Percentiles rank a stretch among this genome's conserved stretches.
These are phyloP conservation scores for Dascyllus trimaculatus DNA, from an alignment of 2,113 vertebrate genomes.

Conservation along the genomic window DNA sequence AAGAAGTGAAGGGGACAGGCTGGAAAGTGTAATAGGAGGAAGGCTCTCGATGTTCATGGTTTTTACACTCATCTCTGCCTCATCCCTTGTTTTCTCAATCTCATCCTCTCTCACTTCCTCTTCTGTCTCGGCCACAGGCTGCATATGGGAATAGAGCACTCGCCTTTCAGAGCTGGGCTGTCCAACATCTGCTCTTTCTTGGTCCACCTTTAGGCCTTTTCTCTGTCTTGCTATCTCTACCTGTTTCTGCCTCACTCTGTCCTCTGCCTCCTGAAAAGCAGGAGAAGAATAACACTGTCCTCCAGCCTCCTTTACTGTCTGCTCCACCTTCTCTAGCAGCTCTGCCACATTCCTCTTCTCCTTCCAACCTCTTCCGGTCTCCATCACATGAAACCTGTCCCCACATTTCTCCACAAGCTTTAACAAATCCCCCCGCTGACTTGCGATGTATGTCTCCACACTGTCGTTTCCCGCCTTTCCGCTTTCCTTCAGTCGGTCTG, in stretches of 20 bases:
- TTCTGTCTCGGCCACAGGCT: constrained; percentile 68
- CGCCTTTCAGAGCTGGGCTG: constrained; percentile 23
- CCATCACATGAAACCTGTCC: constrained; percentile 83
- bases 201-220: constrained; percentile 20
- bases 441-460: constrained; percentile 80
- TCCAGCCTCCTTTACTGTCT: constrained; percentile 76
- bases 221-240: constrained; percentile 60
- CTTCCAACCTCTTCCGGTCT: constrained; percentile 11
- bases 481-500: constrained; percentile 66
- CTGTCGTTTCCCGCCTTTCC: constrained; percentile 16
- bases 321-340: constrained; percentile 83
- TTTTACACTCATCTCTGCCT: constrained; percentile 75
- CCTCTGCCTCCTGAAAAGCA: constrained; percentile 76
- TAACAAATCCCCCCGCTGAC: constrained; percentile 76
- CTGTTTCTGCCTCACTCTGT: constrained; percentile 71
- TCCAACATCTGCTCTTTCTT: constrained; percentile 7
- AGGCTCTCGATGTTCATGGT: constrained; percentile 56
- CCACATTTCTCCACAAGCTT: constrained; percentile 81
- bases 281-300: constrained; percentile 74
- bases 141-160: constrained; percentile 60
- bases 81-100: constrained; percentile 70
- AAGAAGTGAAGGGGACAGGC: constrained; percentile 67
- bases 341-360: constrained; percentile 50
- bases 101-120: constrained; percentile 71
- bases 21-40: constrained; percentile 39